Percentiles rank a stretch among this genome's conserved stretches.
Evolutionary conservation across 2,888 invertebrate species (phyloP).

Genomic region (Harpalus rufipes): DNA sequence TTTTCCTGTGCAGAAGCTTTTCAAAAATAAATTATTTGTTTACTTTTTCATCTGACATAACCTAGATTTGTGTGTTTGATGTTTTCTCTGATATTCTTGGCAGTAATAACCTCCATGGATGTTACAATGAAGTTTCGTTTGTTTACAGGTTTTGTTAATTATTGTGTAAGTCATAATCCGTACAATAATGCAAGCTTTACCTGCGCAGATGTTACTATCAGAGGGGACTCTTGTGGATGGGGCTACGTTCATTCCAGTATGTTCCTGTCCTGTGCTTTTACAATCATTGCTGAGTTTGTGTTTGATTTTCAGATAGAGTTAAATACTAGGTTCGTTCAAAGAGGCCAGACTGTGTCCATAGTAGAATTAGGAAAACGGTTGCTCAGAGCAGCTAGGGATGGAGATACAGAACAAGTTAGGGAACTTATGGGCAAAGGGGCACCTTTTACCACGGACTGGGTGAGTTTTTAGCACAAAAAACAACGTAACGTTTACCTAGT

Average conservation of each 20-base stretch:
- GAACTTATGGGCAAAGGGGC: conserved; percentile 91
- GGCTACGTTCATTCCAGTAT: conserved; percentile 77
- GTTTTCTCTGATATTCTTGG: conserved; percentile 8
- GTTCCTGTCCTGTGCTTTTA: conserved; percentile 67
- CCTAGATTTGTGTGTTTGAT: conserved; percentile 66
- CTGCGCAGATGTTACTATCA: conserved; percentile 74
- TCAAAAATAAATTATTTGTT: conserved; percentile 66
- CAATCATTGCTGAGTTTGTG: neutral
- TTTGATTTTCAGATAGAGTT: conserved; percentile 48
- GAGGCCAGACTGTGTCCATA: conserved; percentile 75
- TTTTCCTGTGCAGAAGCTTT: conserved; percentile 74
- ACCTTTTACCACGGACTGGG: conserved; percentile 96
- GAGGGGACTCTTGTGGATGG: conserved; percentile 74
- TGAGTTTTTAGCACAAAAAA: conserved; percentile 74
- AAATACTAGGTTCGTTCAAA: conserved; percentile 53
- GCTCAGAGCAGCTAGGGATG: conserved; percentile 88
- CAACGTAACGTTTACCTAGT: too few species aligned
- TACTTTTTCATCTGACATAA: conserved; percentile 63
- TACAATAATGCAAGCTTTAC: conserved; percentile 67
- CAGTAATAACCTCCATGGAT: neutral
- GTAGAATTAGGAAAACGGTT: conserved; percentile 92
- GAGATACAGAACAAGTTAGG: conserved; percentile 87
- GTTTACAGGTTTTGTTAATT: conserved; percentile 60
- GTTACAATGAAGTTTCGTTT: conserved; percentile 54
- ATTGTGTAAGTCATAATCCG: conserved; percentile 35